phyloP scores from a whole-genome alignment of 2,113 vertebrate species.

The Rhabdornis inornatus region DNA sequence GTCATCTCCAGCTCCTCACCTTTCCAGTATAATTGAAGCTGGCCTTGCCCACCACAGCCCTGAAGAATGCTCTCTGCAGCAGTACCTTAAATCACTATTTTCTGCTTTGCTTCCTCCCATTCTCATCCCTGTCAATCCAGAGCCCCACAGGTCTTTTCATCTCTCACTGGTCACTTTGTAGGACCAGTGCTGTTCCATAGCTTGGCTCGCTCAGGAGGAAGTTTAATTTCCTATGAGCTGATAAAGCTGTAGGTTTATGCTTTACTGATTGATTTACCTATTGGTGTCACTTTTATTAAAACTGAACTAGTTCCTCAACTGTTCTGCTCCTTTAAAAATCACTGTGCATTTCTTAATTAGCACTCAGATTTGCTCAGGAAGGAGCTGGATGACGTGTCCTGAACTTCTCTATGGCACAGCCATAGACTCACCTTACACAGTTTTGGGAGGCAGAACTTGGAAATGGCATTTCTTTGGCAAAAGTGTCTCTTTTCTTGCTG shows the following conservation, averaged over 20 bases:
- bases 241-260: neutral
- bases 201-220: neutral
- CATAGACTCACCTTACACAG: accelerated
- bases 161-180: neutral
- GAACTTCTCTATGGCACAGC: neutral
- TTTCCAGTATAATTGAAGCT: neutral
- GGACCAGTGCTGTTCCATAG: neutral
- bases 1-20: neutral
- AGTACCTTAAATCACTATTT: neutral
- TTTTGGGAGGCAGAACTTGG: neutral
- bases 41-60: neutral
- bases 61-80: neutral
- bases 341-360: neutral
- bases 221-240: neutral
- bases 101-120: neutral
- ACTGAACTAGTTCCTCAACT: neutral
- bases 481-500: accelerated
- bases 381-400: accelerated
- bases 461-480: accelerated
- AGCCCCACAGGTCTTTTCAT: neutral
- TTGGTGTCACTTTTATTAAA: neutral
- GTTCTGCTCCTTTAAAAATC: neutral
- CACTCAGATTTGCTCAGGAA: neutral
- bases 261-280: neutral
- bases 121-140: neutral